phyloP scores from a whole-genome alignment of 2,888 invertebrate genomes.

The Sylvicola cinctus region DNA sequence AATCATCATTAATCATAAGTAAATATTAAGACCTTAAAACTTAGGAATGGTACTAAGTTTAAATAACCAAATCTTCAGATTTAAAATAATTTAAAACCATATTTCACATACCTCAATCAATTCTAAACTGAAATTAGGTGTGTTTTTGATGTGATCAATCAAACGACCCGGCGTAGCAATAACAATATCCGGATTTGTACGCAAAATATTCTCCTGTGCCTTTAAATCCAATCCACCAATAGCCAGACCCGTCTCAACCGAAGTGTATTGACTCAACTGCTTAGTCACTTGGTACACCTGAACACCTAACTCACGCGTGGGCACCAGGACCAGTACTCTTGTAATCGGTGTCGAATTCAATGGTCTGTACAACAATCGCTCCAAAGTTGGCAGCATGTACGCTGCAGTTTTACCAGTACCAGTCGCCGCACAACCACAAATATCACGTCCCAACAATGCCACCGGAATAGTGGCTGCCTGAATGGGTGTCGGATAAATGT shows the following conservation, averaged over 20 bases:
- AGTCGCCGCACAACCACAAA: conserved; percentile 97
- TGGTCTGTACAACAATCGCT: conserved; percentile 76
- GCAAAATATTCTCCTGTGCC: conserved; percentile 54
- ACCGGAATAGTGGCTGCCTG: conserved; percentile 90
- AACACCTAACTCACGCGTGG: conserved; percentile 92
- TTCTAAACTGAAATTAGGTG: conserved; percentile 76
- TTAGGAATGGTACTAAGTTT: no score
- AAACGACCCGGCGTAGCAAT: conserved; percentile 96
- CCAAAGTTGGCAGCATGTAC: conserved; percentile 93
- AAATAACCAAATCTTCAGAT: not conserved
- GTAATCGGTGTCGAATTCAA: conserved; percentile 44
- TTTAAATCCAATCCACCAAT: conserved; percentile 79
- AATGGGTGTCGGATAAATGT: conserved; percentile 88
- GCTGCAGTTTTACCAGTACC: conserved; percentile 98
- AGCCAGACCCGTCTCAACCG: conserved; percentile 60
- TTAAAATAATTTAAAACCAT: conserved; percentile 36
- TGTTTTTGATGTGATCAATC: conserved; percentile 91
- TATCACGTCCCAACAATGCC: conserved; percentile 72
- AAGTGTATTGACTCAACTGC: conserved; percentile 73
- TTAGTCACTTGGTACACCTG: conserved; percentile 92
- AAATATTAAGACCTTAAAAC: no score
- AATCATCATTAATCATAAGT: conserved; percentile 19
- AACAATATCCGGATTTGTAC: conserved; percentile 86
- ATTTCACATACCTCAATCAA: conserved; percentile 55
- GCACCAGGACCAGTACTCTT: conserved; percentile 81